Evolutionary conservation across 2,888 invertebrate species (phyloP).

Genomic region (Hydriomena furcata): DNA sequence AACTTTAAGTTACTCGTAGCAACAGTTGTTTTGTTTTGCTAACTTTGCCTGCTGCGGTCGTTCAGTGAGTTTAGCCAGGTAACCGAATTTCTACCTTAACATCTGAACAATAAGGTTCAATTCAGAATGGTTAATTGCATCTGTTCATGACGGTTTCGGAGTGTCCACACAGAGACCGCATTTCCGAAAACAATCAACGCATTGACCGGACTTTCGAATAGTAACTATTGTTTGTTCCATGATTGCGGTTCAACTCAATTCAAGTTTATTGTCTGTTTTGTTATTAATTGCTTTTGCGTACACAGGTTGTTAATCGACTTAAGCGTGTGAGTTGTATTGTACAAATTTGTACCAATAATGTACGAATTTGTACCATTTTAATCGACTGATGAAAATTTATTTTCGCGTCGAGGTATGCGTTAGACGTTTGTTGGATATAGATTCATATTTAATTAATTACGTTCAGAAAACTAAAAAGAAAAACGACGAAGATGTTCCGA

Average conservation of each 20-base stretch:
- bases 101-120: not conserved
- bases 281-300: conserved; percentile 15
- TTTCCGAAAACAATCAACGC: conserved; percentile 66
- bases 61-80: conserved; percentile 6
- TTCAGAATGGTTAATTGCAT: not conserved
- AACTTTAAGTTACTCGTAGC: conserved; percentile 39
- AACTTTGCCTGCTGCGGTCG: conserved; percentile 20
- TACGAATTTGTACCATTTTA: no score
- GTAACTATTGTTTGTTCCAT: conserved; percentile 17
- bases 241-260: conserved; percentile 35
- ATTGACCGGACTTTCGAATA: conserved; percentile 44
- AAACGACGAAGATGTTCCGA: no score
- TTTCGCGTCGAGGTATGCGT: no score
- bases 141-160: conserved; percentile 31
- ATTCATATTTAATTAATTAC: no score
- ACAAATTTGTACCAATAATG: no score
- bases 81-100: conserved; percentile 8
- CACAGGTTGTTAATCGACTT: conserved; percentile 5
- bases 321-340: not conserved
- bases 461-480: no score
- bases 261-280: conserved; percentile 27
- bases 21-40: conserved; percentile 42
- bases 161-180: conserved; percentile 53
- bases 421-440: no score
- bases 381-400: no score